These are phyloP conservation scores for Panthera tigris DNA, from an alignment of 2,113 vertebrate species.

Conservation along the genomic window DNA sequence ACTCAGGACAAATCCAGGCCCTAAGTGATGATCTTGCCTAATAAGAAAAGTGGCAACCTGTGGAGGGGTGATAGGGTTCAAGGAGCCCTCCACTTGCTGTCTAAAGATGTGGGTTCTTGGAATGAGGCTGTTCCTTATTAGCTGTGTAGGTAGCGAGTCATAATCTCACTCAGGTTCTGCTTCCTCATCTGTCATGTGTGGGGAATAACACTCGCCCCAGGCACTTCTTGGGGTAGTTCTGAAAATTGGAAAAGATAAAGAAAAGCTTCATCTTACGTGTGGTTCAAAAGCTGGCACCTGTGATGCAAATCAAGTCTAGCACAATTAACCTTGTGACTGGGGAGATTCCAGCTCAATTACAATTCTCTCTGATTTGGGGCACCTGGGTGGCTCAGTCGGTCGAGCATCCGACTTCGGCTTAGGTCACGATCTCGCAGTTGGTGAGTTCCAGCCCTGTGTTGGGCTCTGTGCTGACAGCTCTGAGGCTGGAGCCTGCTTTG, in stretches of 20 bases:
- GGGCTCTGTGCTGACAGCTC: too few relatives aligned
- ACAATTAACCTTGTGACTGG: background rate
- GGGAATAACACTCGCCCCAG: background rate
- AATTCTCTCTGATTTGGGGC: background rate
- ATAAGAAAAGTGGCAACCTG: background rate
- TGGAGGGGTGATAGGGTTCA: background rate
- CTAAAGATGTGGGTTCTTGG: background rate
- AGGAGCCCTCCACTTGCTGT: too few relatives aligned
- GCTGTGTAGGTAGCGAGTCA: constrained; percentile 32
- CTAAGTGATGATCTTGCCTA: background rate
- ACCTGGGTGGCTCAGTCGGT: too few relatives aligned
- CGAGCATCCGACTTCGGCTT: too few relatives aligned
- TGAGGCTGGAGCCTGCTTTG: too few relatives aligned
- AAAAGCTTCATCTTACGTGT: background rate
- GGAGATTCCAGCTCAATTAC: background rate
- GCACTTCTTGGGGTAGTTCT: background rate
- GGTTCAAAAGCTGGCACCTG: background rate
- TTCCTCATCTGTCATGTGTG: constrained; percentile 45
- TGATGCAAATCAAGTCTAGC: background rate
- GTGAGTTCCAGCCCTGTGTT: too few relatives aligned
- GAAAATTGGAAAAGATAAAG: background rate
- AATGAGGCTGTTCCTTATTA: background rate
- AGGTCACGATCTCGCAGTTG: too few relatives aligned
- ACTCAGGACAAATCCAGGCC: background rate
- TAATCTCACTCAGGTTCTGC: background rate